Evolutionary conservation across 2,797 vertebrate species (phyloP).

Genomic region (Phaenicophaeus curvirostris): DNA sequence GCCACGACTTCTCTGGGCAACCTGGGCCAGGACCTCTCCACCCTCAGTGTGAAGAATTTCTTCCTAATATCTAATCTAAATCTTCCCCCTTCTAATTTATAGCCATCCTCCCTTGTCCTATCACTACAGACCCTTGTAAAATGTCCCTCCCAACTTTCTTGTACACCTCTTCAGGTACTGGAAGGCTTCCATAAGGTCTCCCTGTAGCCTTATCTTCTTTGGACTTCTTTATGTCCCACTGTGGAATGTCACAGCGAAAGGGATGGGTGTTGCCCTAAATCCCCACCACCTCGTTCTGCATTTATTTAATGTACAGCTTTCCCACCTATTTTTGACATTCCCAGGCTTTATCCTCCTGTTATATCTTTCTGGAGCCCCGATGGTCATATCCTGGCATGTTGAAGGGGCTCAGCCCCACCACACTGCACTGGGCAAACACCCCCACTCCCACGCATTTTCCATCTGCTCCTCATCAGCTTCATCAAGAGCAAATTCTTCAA

Average conservation of each 20-base stretch:
- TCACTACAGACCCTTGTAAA: too few relatives aligned
- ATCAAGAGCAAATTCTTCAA: background rate
- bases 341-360: background rate
- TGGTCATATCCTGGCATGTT: background rate
- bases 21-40: too few relatives aligned
- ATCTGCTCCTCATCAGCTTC: background rate
- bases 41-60: too few relatives aligned
- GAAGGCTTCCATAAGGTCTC: too few relatives aligned
- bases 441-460: background rate
- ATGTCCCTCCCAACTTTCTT: too few relatives aligned
- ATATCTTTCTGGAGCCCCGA: background rate
- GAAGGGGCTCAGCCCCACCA: background rate
- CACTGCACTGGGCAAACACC: background rate
- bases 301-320: background rate
- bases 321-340: background rate
- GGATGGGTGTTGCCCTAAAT: background rate
- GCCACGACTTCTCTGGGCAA: too few relatives aligned
- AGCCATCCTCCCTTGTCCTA: too few relatives aligned
- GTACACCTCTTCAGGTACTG: too few relatives aligned
- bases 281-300: fast-evolving
- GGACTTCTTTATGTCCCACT: background rate
- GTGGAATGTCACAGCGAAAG: fast-evolving
- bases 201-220: too few relatives aligned
- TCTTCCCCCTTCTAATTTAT: too few relatives aligned
- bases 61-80: too few relatives aligned